Evolutionary conservation across 2,797 vertebrate genomes (phyloP), one percentile per base, ranked within the genome.

Genomic region (Muscicapa comitata): DNA sequence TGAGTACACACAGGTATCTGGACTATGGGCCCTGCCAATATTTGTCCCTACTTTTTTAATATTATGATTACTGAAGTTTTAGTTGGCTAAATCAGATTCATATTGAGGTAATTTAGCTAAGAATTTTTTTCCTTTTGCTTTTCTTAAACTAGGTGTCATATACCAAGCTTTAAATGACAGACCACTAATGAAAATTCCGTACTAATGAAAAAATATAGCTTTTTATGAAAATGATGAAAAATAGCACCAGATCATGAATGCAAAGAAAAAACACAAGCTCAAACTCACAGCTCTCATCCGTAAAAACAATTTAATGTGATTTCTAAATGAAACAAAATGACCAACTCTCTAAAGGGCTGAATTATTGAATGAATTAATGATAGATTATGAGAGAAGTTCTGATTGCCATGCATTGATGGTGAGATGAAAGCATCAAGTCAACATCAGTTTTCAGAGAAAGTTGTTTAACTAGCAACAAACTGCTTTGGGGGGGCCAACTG

Each of bases 301-400:
- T 71, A 93, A 86, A 95, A 83, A 13, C 23, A 43, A 87, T 88
- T 93, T 67, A 29, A 89, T 47, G 54, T 71, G 17, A 91, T 86
- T 90, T 89, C 9, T 45, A 42, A 42, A 66, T 78, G 84, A 53
- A 84, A 59, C 53, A 74, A 95, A 93, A 83, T 62, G 91, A 78
- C n/a, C 40, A 33, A 48, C 48, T 91, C 24, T 12, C 18, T 51
- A 47, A 54, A 10, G 80, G 35, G 38, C 11, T 40, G 51, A 86
- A 48, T 87, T 61, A 91, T 55, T 87, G n/a, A 85, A 86, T 4
- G 8, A 54, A 25, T 25, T 19, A 86, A 55, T 20, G 66, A 57
- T 40, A 42, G 43, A 45, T 2, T 9, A 40, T 24, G 23, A 67
- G 68, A 76, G 5, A 70, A 62, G 24, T 54, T 74, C 70, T 50